phyloP scores from a whole-genome alignment of 2,113 vertebrate genomes.

The Pteropus alecto region DNA sequence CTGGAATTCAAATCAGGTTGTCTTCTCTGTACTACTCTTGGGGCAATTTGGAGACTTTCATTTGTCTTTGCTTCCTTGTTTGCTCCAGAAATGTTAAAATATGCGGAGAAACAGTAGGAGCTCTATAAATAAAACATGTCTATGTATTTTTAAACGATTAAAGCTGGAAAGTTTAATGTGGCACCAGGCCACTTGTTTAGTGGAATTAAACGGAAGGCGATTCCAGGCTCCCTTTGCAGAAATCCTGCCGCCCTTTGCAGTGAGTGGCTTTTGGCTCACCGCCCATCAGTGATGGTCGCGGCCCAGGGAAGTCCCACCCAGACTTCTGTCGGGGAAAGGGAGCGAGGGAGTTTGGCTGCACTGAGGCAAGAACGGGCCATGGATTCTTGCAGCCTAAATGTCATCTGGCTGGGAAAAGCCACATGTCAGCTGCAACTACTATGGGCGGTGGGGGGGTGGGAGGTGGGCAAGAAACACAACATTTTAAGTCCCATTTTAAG shows the following conservation, averaged over 20 bases:
- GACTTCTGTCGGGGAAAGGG: not conserved
- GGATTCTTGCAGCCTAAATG: not conserved
- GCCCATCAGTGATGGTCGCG: not conserved
- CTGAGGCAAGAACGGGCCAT: not conserved
- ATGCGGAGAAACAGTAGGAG: not conserved
- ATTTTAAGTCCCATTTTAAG: not conserved
- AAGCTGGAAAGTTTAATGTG: not conserved
- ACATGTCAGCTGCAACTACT: not conserved
- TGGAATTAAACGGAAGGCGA: not conserved
- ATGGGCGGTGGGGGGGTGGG: no score
- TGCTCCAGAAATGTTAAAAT: slow-evolving; percentile 26
- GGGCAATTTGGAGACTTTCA: not conserved
- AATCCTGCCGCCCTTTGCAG: not conserved
- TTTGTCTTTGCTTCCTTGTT: not conserved
- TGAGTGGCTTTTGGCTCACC: not conserved
- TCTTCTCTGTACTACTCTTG: not conserved
- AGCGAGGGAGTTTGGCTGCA: not conserved
- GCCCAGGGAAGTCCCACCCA: not conserved
- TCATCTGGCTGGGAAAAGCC: not conserved
- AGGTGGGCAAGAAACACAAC: not conserved
- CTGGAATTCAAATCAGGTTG: not conserved
- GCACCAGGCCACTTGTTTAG: not conserved
- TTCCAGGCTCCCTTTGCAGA: not conserved
- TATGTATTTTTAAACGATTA: not conserved
- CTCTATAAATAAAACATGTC: not conserved